These are phyloP conservation scores for Holothuria glaberrima DNA, from an alignment of 35 echinoderm and acorn worm genomes.

Conservation along the genomic window DNA sequence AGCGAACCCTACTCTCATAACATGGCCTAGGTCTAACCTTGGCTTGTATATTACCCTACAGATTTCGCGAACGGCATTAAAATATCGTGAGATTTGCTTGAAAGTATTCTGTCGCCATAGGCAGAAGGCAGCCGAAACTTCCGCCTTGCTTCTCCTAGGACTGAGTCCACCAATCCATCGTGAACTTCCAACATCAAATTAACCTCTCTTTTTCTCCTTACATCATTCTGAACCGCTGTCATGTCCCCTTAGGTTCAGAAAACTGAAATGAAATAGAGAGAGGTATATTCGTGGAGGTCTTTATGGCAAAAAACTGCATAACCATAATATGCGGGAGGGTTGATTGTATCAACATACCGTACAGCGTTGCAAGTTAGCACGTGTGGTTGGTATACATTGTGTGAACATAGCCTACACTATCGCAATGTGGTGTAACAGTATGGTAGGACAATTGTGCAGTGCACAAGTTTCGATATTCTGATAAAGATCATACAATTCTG, in stretches of 20 bases:
- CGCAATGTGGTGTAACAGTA: too few relatives aligned
- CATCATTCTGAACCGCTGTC: slow-evolving; percentile 5
- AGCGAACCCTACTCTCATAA: too few relatives aligned
- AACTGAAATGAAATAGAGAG: not conserved
- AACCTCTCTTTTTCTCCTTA: slow-evolving; percentile 10
- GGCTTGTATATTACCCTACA: not conserved
- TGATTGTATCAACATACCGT: too few relatives aligned
- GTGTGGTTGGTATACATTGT: too few relatives aligned
- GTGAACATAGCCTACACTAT: too few relatives aligned
- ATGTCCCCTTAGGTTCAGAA: slow-evolving; percentile 32
- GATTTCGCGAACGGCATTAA: not conserved
- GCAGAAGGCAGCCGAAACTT: slow-evolving; percentile 22
- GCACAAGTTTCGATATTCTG: too few relatives aligned
- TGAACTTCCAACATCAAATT: slow-evolving; percentile 41
- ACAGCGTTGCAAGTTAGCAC: too few relatives aligned
- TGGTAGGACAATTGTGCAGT: too few relatives aligned
- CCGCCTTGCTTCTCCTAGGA: not conserved
- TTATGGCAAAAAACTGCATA: too few relatives aligned
- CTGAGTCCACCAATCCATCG: not conserved
- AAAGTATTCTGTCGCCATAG: slow-evolving; percentile 15
- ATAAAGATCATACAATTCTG: too few relatives aligned
- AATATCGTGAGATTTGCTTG: slow-evolving; percentile 33
- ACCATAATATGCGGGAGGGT: too few relatives aligned
- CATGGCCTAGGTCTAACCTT: too few relatives aligned
- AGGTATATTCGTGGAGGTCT: slow-evolving; percentile 19